Base-by-base conservation (phyloP, 2,797 vertebrate genomes). In the Tolypeutes matacus region DNA sequence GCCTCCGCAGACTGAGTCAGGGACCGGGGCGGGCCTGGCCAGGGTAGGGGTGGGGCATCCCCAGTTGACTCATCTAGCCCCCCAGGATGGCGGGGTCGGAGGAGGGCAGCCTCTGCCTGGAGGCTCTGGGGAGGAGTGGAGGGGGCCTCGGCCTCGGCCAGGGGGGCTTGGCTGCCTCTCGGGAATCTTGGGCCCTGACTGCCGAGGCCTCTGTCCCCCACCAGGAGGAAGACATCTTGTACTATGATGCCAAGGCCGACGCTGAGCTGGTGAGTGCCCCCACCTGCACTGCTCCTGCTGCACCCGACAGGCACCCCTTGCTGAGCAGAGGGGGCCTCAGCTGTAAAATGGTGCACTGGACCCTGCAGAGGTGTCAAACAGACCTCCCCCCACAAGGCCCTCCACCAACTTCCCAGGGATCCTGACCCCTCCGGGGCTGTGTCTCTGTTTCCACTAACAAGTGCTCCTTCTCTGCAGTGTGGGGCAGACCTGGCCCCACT, bases 201-300 rank as follows among this genome's bases (percentile, higher is more conserved):
- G 39, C 97, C 86, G 29, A 86, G 56, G 93, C 97, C 97, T 98
- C 98, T 98, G 97, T 98, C 97, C 98, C 39, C 97, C 97, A 97
- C 96, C 98, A 99, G 99, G 99, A 99, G 98, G 99, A 99, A 97
- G 99, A 99, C 98, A 99, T 99, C 95, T 98, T 99, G 98, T 99
- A 99, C 98, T 99, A 99, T 20, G 99, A 99, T 93, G 99, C 99
- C 98, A 99, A 99, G 98, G 99, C 99, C 0, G 99, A 99, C 87
- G 99, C 99, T 4, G 99, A 99, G 98, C 99, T 99, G 69, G 99
- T 99, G 98, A 99, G 99, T 99, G 98, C 78, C 42, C 13, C 83
- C 18, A 31, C 77, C 34, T 70, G 3, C n/a, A 17, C 56, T 3
- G 7, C 15, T n/a, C 82, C 46, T 11, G 11, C 49, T 70, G 46